Conservation (phyloP, 1,140 invertebrate species). For the Diorhabda carinulata region DNA sequence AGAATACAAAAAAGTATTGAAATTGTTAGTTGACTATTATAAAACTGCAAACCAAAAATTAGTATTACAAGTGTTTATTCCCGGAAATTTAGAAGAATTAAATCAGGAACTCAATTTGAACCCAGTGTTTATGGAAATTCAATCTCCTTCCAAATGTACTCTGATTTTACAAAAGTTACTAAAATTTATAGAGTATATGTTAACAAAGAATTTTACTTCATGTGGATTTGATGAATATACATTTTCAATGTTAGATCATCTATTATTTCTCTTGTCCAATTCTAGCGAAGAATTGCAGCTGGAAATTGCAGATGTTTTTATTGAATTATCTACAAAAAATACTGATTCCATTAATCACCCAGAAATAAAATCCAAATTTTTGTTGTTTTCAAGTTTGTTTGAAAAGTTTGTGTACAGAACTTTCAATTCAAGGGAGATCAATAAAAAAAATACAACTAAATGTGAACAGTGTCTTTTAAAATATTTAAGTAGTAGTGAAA, state of each 20-base stretch:
- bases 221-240: conserved; percentile 26
- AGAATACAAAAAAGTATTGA: conserved; percentile 50
- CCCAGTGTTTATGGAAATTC: conserved; percentile 42
- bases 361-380: conserved; percentile 24
- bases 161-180: conserved; percentile 35
- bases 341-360: conserved; percentile 8
- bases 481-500: conserved; percentile 12
- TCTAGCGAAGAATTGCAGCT: conserved; percentile 30
- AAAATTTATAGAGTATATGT: conserved; percentile 35
- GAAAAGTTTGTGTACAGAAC: conserved; percentile 37
- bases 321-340: conserved; percentile 24
- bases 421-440: conserved; percentile 19
- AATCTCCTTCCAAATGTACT: conserved; percentile 22
- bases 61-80: conserved; percentile 48
- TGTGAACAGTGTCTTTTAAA: conserved; percentile 25
- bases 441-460: conserved; percentile 8
- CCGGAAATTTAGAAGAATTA: conserved; percentile 47
- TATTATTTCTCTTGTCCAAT: conserved; percentile 33
- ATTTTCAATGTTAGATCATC: conserved; percentile 30
- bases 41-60: conserved; percentile 34
- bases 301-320: conserved; percentile 34
- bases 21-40: conserved; percentile 48
- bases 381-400: conserved; percentile 30
- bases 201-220: conserved; percentile 34
- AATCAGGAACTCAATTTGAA: conserved; percentile 50